These are phyloP conservation scores for Odocoileus virginianus DNA, from an alignment of 2,113 vertebrate species.

Conservation along the genomic window DNA sequence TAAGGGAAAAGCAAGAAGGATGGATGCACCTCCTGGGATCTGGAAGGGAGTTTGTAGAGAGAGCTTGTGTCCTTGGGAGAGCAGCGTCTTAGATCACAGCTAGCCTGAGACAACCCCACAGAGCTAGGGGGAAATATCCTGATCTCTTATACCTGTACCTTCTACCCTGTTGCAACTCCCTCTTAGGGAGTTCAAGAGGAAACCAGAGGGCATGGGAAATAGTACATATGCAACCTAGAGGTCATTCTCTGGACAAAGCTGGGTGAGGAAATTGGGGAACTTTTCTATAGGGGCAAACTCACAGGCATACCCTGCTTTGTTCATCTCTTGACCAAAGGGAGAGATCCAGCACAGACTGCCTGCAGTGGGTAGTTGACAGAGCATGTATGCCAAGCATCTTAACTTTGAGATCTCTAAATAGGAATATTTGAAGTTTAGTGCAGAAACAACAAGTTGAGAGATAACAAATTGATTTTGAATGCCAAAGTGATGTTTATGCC, in stretches of 20 bases:
- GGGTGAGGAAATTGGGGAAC: neutral
- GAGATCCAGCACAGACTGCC: neutral
- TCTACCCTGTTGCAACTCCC: neutral
- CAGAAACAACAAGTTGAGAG: neutral
- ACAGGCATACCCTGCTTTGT: neutral
- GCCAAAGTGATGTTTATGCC: neutral
- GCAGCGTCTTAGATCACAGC: neutral
- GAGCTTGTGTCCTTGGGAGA: neutral
- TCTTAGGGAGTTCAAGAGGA: neutral
- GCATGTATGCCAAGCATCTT: neutral
- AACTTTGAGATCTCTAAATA: neutral
- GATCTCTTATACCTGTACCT: neutral
- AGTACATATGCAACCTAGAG: neutral
- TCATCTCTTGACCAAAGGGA: neutral
- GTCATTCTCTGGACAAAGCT: neutral
- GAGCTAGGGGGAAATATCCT: neutral
- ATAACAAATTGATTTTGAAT: constrained; percentile 10
- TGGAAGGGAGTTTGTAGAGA: neutral
- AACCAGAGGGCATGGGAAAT: neutral
- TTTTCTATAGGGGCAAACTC: neutral
- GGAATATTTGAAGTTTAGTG: neutral
- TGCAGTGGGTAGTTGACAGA: neutral
- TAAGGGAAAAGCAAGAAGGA: neutral
- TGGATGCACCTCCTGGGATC: neutral
- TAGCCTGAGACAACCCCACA: neutral